These are phyloP conservation scores for Cheilosia pagana DNA, from an alignment of 2,888 invertebrate genomes.

Conservation along the genomic window DNA sequence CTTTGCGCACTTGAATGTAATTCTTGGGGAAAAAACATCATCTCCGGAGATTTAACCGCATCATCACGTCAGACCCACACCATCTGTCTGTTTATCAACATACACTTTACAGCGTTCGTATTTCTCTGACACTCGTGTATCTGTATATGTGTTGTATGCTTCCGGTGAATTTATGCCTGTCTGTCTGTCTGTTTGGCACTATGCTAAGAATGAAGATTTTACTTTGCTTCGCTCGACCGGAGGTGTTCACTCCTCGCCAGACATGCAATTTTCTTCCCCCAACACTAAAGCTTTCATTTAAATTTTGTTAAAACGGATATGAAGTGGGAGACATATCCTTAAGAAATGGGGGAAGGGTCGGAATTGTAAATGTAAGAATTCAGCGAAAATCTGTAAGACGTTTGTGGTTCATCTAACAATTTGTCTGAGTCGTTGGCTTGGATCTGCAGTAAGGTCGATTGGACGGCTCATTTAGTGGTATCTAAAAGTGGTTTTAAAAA, in stretches of 20 bases:
- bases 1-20: constrained; percentile 60
- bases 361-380: no score
- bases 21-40: constrained; percentile 55
- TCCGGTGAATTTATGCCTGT: constrained; percentile 58
- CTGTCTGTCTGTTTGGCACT: constrained; percentile 53
- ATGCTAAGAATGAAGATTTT: constrained; percentile 32
- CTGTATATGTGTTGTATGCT: constrained; percentile 35
- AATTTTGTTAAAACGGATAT: constrained; percentile 40
- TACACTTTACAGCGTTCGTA: constrained; percentile 46
- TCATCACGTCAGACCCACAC: constrained; percentile 9
- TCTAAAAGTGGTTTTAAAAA: no score
- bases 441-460: no score
- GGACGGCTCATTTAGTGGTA: no score
- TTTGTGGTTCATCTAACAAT: no score
- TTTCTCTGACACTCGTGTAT: constrained; percentile 53
- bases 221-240: constrained; percentile 7
- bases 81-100: constrained; percentile 65
- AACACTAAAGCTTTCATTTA: constrained; percentile 44
- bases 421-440: no score
- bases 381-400: no score
- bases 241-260: constrained; percentile 41
- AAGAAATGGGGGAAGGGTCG: no score
- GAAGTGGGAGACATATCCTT: constrained; percentile 1
- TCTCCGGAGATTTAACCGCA: constrained; percentile 30
- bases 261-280: constrained; percentile 63